Evolutionary conservation across 1,140 invertebrate species (phyloP).

Genomic region (Armadillidium nasatum): DNA sequence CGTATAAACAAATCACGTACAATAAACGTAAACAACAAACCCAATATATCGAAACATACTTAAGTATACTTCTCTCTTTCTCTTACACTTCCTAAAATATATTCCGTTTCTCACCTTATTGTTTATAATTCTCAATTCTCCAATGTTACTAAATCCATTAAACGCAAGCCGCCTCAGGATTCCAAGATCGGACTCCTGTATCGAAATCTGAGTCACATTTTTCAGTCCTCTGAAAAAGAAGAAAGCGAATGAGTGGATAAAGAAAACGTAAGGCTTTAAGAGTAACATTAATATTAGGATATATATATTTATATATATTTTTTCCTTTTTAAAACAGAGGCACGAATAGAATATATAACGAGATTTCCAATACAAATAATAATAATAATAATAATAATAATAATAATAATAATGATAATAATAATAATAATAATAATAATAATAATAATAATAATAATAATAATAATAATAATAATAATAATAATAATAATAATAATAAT

Average conservation of each 20-base stretch:
- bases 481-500: too few relatives aligned
- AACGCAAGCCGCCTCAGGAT: constrained; percentile 33
- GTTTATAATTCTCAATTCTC: constrained; percentile 39
- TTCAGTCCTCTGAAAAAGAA: constrained; percentile 31
- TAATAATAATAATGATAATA: not conserved
- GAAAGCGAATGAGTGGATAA: constrained; percentile 2
- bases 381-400: constrained; percentile 1
- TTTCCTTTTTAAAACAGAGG: too few relatives aligned
- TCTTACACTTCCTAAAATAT: not conserved
- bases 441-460: not conserved
- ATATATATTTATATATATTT: too few relatives aligned
- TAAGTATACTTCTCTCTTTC: too few relatives aligned
- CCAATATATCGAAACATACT: too few relatives aligned
- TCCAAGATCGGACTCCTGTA: constrained; percentile 41
- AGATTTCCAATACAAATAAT: too few relatives aligned
- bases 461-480: too few relatives aligned
- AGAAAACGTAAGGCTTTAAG: not conserved
- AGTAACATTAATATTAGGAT: too few relatives aligned
- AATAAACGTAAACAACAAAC: too few relatives aligned
- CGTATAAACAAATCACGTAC: too few relatives aligned
- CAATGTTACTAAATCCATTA: constrained; percentile 36
- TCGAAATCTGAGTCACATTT: constrained; percentile 43
- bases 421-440: constrained; percentile 10
- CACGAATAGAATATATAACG: too few relatives aligned
- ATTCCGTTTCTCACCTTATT: constrained; percentile 33